phyloP scores from a whole-genome alignment of 2,888 invertebrate species.

The Cryptus viduatorius region DNA sequence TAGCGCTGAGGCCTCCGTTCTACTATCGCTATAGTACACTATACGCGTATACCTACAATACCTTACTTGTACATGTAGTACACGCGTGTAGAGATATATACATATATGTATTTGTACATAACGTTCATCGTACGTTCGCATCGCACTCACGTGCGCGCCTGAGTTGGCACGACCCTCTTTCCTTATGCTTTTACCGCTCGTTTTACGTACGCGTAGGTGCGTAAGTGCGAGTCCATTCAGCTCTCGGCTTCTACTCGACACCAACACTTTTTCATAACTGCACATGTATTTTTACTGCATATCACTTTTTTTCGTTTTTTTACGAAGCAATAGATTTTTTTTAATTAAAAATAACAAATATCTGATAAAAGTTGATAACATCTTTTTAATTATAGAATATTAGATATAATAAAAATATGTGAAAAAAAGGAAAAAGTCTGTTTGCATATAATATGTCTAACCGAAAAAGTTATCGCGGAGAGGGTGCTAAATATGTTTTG shows the following conservation, averaged over 20 bases:
- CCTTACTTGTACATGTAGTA: conserved; percentile 22
- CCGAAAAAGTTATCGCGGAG: too few species aligned
- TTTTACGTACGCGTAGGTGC: conserved; percentile 8
- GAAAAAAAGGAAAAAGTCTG: too few species aligned
- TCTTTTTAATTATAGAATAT: too few species aligned
- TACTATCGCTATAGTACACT: background rate
- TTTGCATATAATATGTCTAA: too few species aligned
- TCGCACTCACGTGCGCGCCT: conserved; percentile 45
- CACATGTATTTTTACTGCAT: background rate
- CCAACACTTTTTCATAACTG: background rate
- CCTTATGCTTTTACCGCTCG: conserved; percentile 4
- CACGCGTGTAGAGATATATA: conserved; percentile 14
- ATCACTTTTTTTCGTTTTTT: background rate
- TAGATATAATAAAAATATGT: too few species aligned
- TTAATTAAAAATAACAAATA: too few species aligned
- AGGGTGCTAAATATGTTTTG: too few species aligned
- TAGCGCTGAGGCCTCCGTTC: conserved; percentile 29
- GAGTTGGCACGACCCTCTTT: conserved; percentile 44
- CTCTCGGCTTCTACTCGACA: background rate
- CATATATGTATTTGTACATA: conserved; percentile 35
- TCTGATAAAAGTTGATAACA: too few species aligned
- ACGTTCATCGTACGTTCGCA: conserved; percentile 17
- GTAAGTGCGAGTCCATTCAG: conserved; percentile 20
- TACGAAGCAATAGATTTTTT: background rate
- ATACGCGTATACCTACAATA: background rate